Evolutionary conservation across 2,113 vertebrate genomes (phyloP).

Genomic region (Desmodus rotundus): DNA sequence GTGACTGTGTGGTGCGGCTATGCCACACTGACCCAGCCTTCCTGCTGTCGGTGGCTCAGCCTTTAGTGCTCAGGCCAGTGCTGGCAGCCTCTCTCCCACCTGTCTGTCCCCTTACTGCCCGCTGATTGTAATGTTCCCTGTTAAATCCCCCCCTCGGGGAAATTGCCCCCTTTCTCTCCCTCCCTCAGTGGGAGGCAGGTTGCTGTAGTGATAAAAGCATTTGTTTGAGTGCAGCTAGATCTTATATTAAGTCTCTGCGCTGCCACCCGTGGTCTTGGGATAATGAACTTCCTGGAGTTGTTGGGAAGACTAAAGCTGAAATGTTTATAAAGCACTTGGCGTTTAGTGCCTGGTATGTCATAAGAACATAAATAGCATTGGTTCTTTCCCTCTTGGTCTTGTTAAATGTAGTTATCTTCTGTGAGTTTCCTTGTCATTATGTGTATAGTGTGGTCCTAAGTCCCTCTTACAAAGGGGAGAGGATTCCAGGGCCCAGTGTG

Average conservation of each 20-base stretch:
- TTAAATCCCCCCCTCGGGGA: not conserved
- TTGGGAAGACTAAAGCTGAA: not conserved
- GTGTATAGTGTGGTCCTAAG: not conserved
- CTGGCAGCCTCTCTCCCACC: not conserved
- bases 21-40: fast-evolving
- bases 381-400: not conserved
- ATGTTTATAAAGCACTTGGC: not conserved
- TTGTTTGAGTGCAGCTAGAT: not conserved
- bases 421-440: not conserved
- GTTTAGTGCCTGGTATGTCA: not conserved
- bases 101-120: not conserved
- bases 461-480: not conserved
- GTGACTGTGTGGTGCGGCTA: fast-evolving
- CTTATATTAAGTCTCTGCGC: not conserved
- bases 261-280: not conserved
- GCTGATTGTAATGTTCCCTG: fast-evolving
- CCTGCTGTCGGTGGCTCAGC: fast-evolving
- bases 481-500: not conserved
- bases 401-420: not conserved
- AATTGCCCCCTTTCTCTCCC: too few species aligned
- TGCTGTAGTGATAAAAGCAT: not conserved
- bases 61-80: fast-evolving
- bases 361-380: not conserved
- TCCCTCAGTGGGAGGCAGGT: not conserved
- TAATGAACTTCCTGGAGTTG: not conserved